Percentiles rank a stretch among this genome's conserved stretches.
phyloP scores from a whole-genome alignment of 2,797 vertebrate species.

The Crenichthys baileyi region DNA sequence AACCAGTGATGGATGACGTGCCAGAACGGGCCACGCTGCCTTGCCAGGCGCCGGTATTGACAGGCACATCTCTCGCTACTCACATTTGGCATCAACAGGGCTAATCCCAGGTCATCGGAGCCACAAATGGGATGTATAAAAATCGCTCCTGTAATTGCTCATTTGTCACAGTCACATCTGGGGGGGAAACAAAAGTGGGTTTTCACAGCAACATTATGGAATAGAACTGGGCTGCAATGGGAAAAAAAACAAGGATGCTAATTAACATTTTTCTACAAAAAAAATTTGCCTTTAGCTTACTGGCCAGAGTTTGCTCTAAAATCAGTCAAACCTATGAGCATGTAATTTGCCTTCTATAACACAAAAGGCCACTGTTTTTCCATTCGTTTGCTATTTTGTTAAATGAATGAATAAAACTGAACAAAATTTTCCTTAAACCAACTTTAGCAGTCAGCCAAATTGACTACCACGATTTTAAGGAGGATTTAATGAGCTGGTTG shows the following conservation, averaged over 20 bases:
- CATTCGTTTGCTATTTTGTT: background rate
- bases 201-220: constrained; percentile 44
- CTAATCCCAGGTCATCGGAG: constrained; percentile 74
- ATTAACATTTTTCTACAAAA: background rate
- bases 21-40: constrained; percentile 64
- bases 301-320: background rate
- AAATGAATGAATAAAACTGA: background rate
- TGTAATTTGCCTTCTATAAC: background rate
- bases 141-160: constrained; percentile 77
- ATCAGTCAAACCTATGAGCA: background rate
- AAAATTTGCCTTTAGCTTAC: constrained; percentile 20
- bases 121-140: constrained; percentile 72
- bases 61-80: constrained; percentile 65
- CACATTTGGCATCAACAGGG: constrained; percentile 66
- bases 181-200: constrained; percentile 35
- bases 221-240: constrained; percentile 48
- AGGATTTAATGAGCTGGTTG: too few relatives aligned
- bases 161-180: constrained; percentile 79
- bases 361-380: background rate
- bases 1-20: constrained; percentile 81
- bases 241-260: constrained; percentile 21
- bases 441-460: too few relatives aligned
- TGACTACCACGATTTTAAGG: too few relatives aligned
- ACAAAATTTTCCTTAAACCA: background rate
- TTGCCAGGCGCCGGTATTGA: constrained; percentile 68